Base-by-base conservation (phyloP, 2,888 invertebrate genomes). In the Dynastes hyllus region DNA sequence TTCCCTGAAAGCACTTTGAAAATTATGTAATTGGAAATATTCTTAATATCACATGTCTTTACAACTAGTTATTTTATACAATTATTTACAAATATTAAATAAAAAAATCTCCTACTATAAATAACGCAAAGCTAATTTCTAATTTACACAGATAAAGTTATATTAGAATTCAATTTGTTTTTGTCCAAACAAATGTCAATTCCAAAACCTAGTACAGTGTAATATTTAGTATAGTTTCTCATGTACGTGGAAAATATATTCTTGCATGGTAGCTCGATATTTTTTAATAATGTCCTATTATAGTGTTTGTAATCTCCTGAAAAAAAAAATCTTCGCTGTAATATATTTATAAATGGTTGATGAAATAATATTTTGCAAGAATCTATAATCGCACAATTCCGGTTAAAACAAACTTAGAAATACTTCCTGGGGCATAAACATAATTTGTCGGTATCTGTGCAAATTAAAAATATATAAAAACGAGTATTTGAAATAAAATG, bases 11-110 rank as follows among this genome's bases (percentile, higher is more conserved):
- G 65, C 65, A 65, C 32, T 78, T 82, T 80, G 80, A 80, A 81
- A 80, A 80, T 78, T 67, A 80, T 81, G 79, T 82, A 80, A 80
- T 80, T 82, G 81, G 83, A 83, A 83, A 83, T 83, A 83, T 81
- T 80, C 78, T 78, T 78, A 79, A 81, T 81, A 83, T 82, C 82
- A 83, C 82, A 81, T 81, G 81, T 79, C 80, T 83, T 82, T 82
- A 81, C 81, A 81, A 79, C 81, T 81, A 83, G 81, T 83, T 83
- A 78, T 78, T 78, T 81, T 82, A 76, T 79, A 81, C 80, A 82
- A 79, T 77, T 83, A 82, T 82, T 81, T 83, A 83, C 82, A 82
- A 81, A 76, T 77, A 81, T 75, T 50, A 79, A 79, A 75, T 76
- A 45, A 76, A 78, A 70, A 61, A 70, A 69, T 55, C 40, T 69